Base-by-base conservation (phyloP, 1,140 invertebrate species). In the Neuroterus valhalla region DNA sequence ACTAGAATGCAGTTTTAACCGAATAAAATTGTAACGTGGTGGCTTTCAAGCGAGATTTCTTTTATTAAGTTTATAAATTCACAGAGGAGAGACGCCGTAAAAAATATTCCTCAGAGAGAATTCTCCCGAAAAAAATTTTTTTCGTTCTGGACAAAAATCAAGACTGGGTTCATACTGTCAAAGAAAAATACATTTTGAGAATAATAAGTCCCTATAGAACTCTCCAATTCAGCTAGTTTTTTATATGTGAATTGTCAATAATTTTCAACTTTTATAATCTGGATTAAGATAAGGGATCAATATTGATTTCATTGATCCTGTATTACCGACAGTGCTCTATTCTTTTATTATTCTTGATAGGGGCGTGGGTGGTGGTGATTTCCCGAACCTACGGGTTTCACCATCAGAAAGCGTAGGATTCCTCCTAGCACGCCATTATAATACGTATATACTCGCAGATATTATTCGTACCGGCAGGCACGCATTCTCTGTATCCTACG, bases 21-120 rank as follows among this genome's bases (percentile, higher is more conserved):
- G 78, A 82, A 79, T 82, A 82, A 82, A 82, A 78, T 78, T 79
- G 78, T 71, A 78, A 73, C 72, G 70, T 3, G 31, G 76, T 67
- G 26, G 80, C 80, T 82, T 79, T 82, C 80, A 70, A 82, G 78
- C 76, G 76, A 78, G 78, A 73, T 82, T 82, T 82, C 80, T 77
- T 82, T 82, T 76, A 75, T 55, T 55, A 55, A 17, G 17, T 19
- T 48, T 48, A 48, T 48, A 15, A 6, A 48, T 48, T 15, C 46
- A 48, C 15, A 1, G 3, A 15, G n/a, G 15, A 46, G 46, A 48
- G 12, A 48, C 15, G 2, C 15, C 15, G 2, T 17, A 48, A 48
- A 48, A 48, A 48, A 48, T 17, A 17, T 48, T 17, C 46, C 17
- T 48, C 15, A 2, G 17, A 15, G 46, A 6, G n/a, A 17, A 48